Evolutionary conservation across 2,113 vertebrate genomes (phyloP).

Genomic region (Apus apus): DNA sequence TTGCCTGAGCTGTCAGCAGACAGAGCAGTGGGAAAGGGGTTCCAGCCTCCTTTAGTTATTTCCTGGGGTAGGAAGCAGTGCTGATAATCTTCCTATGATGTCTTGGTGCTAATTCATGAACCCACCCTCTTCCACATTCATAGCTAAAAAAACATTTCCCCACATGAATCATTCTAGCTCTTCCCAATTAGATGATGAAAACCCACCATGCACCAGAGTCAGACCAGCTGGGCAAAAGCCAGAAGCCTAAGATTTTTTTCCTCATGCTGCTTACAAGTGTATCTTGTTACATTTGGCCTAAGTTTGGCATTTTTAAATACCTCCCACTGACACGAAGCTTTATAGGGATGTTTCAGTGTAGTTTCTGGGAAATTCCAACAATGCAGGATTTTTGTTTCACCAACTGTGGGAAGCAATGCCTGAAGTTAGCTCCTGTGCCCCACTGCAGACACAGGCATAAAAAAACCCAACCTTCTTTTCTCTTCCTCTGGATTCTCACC

Average conservation of each 20-base stretch:
- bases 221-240: not conserved
- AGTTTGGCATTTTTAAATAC: constrained; percentile 6
- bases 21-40: not conserved
- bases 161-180: not conserved
- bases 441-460: not conserved
- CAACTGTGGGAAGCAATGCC: not conserved
- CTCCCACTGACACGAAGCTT: not conserved
- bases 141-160: not conserved
- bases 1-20: not conserved
- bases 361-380: not conserved
- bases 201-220: not conserved
- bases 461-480: not conserved
- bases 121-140: not conserved
- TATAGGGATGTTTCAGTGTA: not conserved
- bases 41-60: not conserved
- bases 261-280: not conserved
- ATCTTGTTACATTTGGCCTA: not conserved
- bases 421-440: not conserved
- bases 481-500: not conserved
- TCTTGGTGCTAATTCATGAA: not conserved
- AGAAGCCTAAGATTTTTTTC: not conserved
- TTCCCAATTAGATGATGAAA: fast-evolving
- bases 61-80: not conserved
- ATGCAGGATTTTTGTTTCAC: not conserved
- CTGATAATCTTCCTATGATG: not conserved